phyloP scores from a whole-genome alignment of 2,797 vertebrate species.

The Lates japonicus region DNA sequence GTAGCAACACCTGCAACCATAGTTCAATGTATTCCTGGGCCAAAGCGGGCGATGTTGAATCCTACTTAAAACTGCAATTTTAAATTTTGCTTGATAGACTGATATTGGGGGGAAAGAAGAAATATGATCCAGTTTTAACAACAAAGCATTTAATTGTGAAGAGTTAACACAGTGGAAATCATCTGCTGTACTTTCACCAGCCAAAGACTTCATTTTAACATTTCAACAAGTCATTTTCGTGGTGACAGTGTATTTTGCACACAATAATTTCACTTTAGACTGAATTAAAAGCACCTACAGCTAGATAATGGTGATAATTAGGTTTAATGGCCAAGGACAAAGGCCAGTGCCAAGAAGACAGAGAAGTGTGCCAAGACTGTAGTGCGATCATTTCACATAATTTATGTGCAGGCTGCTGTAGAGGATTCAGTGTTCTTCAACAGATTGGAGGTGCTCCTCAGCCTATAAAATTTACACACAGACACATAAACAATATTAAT shows the following conservation, averaged over 20 bases:
- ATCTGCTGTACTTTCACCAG: background rate
- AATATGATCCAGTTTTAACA: background rate
- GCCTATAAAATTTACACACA: slow-evolving; percentile 46
- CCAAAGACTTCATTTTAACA: background rate
- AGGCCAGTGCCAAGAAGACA: background rate
- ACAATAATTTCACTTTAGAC: background rate
- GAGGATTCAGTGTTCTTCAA: slow-evolving; percentile 50
- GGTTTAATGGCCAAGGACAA: background rate
- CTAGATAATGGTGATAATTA: background rate
- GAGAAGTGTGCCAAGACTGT: background rate
- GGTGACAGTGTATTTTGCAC: background rate
- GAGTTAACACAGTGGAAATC: background rate
- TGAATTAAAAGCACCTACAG: background rate
- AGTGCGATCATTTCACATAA: background rate
- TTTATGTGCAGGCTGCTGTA: slow-evolving; percentile 8
- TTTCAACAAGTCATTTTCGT: background rate
- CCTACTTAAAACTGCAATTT: background rate
- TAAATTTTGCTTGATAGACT: background rate
- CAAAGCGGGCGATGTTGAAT: no score
- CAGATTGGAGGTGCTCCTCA: slow-evolving; percentile 67
- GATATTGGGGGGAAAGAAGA: background rate
- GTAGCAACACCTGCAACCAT: no score
- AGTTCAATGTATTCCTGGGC: no score
- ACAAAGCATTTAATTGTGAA: background rate
- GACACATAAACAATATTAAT: background rate